These are phyloP conservation scores for Busseola fusca DNA, from an alignment of 2,888 invertebrate genomes.

Conservation along the genomic window DNA sequence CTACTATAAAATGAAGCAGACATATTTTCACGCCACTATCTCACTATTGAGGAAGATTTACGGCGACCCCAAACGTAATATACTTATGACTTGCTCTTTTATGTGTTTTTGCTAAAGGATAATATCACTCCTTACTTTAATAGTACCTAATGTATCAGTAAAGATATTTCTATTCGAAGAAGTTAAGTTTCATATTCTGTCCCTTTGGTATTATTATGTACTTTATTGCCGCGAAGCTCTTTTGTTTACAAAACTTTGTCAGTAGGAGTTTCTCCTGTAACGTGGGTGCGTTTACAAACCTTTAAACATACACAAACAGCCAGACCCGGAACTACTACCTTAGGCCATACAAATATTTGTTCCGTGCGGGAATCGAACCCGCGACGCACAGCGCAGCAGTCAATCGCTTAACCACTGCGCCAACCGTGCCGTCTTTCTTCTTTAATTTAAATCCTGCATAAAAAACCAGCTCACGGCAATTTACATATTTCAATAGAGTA, in stretches of 20 bases:
- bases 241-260: no score
- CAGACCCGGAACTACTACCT: no score
- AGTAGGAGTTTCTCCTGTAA: no score
- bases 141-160: neutral
- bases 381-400: no score
- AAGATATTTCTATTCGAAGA: neutral
- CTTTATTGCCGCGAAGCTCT: neutral
- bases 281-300: no score
- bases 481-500: neutral
- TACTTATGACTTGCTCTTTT: constrained; percentile 45
- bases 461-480: neutral
- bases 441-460: neutral
- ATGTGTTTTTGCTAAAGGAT: constrained; percentile 13
- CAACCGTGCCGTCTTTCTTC: no score
- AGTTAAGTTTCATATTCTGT: neutral
- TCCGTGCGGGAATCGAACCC: no score
- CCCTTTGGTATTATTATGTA: neutral
- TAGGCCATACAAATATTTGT: no score
- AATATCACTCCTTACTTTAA: neutral
- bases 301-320: no score
- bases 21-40: constrained; percentile 63
- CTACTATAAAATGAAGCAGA: constrained; percentile 59
- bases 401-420: no score
- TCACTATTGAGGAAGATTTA: constrained; percentile 59
- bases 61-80: constrained; percentile 49